phyloP scores from a whole-genome alignment of 2,888 invertebrate genomes.

The Hirtodrosophila confusa region DNA sequence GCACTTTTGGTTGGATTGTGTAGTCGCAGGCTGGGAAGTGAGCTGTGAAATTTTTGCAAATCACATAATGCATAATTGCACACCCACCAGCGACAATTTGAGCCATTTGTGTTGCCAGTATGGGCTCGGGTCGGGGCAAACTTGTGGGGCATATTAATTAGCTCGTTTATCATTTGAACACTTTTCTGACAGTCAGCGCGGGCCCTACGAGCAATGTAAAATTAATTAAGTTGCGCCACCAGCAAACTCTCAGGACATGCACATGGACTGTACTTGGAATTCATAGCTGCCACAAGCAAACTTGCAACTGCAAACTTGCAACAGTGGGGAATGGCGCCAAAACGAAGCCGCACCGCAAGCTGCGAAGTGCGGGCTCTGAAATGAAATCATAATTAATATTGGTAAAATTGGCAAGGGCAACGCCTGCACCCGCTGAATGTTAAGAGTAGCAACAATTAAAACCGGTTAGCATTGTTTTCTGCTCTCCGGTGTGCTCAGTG shows the following conservation, averaged over 20 bases:
- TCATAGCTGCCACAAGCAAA: conserved; percentile 36
- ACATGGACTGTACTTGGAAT: conserved; percentile 29
- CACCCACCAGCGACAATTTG: conserved; percentile 37
- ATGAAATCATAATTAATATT: conserved; percentile 76
- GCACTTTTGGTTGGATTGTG: conserved; percentile 2
- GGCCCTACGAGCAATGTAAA: conserved; percentile 67
- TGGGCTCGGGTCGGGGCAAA: conserved; percentile 18
- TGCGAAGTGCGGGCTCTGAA: conserved; percentile 39
- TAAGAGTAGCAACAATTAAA: conserved; percentile 58
- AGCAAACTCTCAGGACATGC: conserved; percentile 46
- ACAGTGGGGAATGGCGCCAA: conserved; percentile 18
- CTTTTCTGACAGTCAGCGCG: conserved; percentile 62
- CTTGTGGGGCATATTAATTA: conserved; percentile 73
- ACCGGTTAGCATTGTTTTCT: conserved; percentile 45
- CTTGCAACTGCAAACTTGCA: conserved; percentile 15
- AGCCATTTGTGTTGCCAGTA: conserved; percentile 33
- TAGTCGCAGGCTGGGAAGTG: conserved; percentile 17
- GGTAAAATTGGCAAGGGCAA: conserved; percentile 64
- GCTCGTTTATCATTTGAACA: conserved; percentile 77
- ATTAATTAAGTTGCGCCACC: conserved; percentile 74
- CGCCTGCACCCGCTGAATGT: conserved; percentile 15
- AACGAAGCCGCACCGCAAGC: conserved; percentile 12
- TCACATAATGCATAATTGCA: conserved; percentile 69
- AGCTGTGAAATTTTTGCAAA: conserved; percentile 43
- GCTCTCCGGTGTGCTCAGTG: conserved; percentile 29